Evolutionary conservation across 1,140 invertebrate genomes (phyloP), one percentile per base, ranked within the genome.

Genomic region (Temnothorax longispinosus): DNA sequence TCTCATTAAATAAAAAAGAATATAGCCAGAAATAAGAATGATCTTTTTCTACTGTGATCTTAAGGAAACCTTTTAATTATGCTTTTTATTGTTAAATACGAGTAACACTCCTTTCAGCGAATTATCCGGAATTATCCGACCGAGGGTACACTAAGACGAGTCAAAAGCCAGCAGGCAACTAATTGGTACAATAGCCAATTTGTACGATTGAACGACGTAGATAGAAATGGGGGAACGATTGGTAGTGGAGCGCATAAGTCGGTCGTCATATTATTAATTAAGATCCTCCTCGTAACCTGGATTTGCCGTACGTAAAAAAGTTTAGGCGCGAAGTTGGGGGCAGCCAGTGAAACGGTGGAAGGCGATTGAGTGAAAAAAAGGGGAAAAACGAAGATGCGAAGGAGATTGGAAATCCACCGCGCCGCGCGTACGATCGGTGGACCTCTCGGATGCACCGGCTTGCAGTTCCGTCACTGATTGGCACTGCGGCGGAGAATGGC

Each of bases 381-480:
- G 44, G 21, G 54, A 76, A 32, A 78, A 60, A 86, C 11, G 69
- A 60, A 76, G 52, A 21, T 7, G 41, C 65, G 64, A 21, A 64
- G 32, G 72, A 44, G 71, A 90, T 86, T 89, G 89, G 71, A 75
- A 85, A 88, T 90, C 77, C 75, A 90, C 77, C 75, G 60, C 32
- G 58, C 54, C n/a, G 74, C 62, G 52, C 32, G 56, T 77, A 69
- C 21, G 82, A 64, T 13, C 75, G 41, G 35, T 56, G 84, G 76
- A 69, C 56, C 64, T 82, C 77, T 90, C 86, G 77, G 88, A 90
- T 90, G 89, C 89, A 87, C 88, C 88, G 74, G 74, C 47, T 90
- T 77, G 76, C 88, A 87, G 88, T 87, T 89, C 86, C 74, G 80
- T 74, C 86, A 90, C 89, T 90, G 89, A 90, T 90, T 90, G 85